phyloP scores from a whole-genome alignment of 2,888 invertebrate genomes.

The Xylota segnis region DNA sequence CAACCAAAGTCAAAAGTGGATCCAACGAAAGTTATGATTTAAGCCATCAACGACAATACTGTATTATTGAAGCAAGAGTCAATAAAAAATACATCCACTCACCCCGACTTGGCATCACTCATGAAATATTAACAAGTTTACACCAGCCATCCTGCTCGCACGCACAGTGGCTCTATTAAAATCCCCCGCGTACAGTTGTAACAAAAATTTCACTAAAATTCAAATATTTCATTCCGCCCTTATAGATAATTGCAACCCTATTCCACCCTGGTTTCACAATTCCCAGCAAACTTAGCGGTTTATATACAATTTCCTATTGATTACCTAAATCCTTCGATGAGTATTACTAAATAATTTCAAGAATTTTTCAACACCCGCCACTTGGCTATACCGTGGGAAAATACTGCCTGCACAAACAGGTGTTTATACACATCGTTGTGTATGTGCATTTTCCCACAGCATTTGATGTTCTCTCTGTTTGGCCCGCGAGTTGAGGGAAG shows the following conservation, averaged over 20 bases:
- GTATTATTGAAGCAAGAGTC: too few species aligned
- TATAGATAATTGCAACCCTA: not conserved
- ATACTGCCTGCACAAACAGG: constrained; percentile 78
- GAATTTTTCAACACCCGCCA: constrained; percentile 20
- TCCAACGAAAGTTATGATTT: too few species aligned
- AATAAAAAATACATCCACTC: not conserved
- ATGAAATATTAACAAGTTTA: constrained; percentile 54
- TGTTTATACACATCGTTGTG: constrained; percentile 72
- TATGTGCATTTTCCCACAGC: constrained; percentile 78
- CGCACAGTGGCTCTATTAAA: constrained; percentile 1
- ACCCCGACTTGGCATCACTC: constrained; percentile 63
- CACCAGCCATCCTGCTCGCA: constrained; percentile 22
- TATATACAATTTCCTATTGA: not conserved
- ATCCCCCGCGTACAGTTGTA: constrained; percentile 50
- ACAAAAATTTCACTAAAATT: constrained; percentile 38
- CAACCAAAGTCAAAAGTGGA: too few species aligned
- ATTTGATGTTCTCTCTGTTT: constrained; percentile 27
- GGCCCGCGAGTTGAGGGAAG: not conserved
- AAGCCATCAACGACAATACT: too few species aligned
- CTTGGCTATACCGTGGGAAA: constrained; percentile 79
- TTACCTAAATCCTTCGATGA: constrained; percentile 4
- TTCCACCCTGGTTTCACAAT: not conserved
- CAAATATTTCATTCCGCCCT: constrained; percentile 39
- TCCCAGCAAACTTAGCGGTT: not conserved
- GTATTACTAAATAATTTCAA: constrained; percentile 25